Base-by-base conservation (phyloP, 2,888 invertebrate genomes). In the Andrena haemorrhoa region DNA sequence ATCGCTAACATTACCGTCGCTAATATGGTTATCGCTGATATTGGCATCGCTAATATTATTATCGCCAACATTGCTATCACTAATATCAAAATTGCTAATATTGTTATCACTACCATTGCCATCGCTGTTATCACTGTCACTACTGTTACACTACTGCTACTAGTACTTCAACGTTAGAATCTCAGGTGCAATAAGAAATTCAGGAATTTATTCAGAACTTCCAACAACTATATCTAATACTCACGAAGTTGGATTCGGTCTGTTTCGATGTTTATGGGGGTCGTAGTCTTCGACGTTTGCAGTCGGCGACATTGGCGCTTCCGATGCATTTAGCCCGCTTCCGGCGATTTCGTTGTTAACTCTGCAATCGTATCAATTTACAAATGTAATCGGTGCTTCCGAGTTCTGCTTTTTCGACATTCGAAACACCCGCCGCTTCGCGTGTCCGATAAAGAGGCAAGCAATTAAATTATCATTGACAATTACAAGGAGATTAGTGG, bases 201-300 rank as follows among this genome's bases (percentile, higher is more conserved):
- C 3, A 31, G 6, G n/a, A n/a, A 6, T 33, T 6, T 2, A 0
- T 23, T 23, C n/a, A 23, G 23, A 23, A 23, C 23, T 23, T 23
- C 23, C 23, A 23, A 23, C 3, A 33, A 16, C 41, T 33, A 35
- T 41, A 29, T 49, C 2, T 2, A 20, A 31, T 82, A 94, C 96
- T 96, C 94, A 97, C 97, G 97, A 95, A 31, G 97, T 97, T 0
- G 97, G 97, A 92, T 96, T 96, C 65, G 95, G 95, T 16, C 96
- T 94, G 83, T 95, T 95, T 69, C 97, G 95, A 90, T 97, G 95
- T 5, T 95, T 91, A 91, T 96, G 97, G 0, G 97, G 97, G 93
- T 97, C 96, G 89, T 96, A 97, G 5, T 94, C 94, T 1, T 91
- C 92, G 16, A 75, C 51, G 7, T 91, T 89, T 60, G 74, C n/a